Base-by-base conservation (phyloP, 2,113 vertebrate genomes). In the Xyliphius kryptos region DNA sequence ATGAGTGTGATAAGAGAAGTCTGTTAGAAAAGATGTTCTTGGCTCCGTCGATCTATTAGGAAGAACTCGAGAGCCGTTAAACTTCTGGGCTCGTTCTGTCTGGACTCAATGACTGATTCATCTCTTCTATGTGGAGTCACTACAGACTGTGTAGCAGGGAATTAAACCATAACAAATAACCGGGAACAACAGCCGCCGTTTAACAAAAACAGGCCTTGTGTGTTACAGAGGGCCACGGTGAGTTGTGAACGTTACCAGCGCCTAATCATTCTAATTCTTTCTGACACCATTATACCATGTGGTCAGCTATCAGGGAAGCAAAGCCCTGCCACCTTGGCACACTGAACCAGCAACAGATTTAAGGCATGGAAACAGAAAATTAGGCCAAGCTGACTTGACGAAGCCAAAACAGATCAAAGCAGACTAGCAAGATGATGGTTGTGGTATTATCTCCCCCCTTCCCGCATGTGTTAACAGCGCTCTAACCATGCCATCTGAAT, bases 121-220 rank as follows among this genome's bases (percentile, higher is more conserved):
- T 59, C 52, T 53, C 38, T 60, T 69, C 67, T 58, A 19, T 52
- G 67, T 56, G 56, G 60, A 57, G 48, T 63, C 60, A 57, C 56
- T 63, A 11, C 26, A 47, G 20, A 8, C 60, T 62, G 54, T 36
- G 50, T 49, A 16, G 63, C 47, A 53, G 44, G 38, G 48, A 47
- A 56, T 32, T 32, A 32, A 32, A 32, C 26, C 26, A 32, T 3
- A 32, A 32, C 4, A 6, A 32, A 32, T 32, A 32, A 32, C 4
- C 26, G 26, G 26, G 4, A 32, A 32, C 26, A 32, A 32, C 26
- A 32, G 26, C 26, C 26, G 26, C 26, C 26, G 1, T 32, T 32
- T 32, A 32, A 32, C 26, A 32, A 32, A 32, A 32, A 6, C 26
- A 32, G 26, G 26, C 26, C 26, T 32, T 32, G 26, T 32, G 26